Base-by-base conservation (phyloP, 2,797 vertebrate genomes). In the Thaleichthys pacificus region DNA sequence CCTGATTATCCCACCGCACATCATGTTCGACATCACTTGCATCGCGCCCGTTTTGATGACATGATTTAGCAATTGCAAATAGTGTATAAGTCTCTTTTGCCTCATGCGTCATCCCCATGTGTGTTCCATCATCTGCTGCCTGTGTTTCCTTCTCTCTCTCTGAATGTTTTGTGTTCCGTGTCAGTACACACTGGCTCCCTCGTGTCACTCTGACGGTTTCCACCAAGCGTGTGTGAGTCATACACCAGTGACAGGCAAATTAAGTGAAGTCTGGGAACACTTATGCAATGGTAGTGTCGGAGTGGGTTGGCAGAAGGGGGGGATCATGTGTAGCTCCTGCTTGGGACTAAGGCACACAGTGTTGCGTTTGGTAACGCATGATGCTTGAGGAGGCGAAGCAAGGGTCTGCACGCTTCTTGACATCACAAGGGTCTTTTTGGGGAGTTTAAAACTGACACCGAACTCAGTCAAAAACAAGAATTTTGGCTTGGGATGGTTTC, bases 401-500 rank as follows among this genome's bases (percentile, higher is more conserved):
- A 17, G 19, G 17, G 15, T n/a, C n/a, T 3, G 51, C 51, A 56
- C 3, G 17, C 49, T 14, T 51, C 15, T 17, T 14, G 49, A 51
- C 49, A 51, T 51, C 49, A 51, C 12, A 1, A 56, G 51, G 5
- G 51, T 5, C 51, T 56, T 56, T 56, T n/a, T 14, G 3, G 19
- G 7, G 17, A 7, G 51, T 56, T 56, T n/a, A 17, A n/a, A n/a
- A n/a, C 51, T 5, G 17, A 56, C 51, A 56, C 17, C 19, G 51
- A n/a, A 4, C 19, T 56, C 19, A 56, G 51, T 56, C 19, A n/a
- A 56, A 56, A 56, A 15, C 19, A 19, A 56, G 7, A 68, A 26
- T 28, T 66, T 21, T 61, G 57, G 9, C 38, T 70, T 77, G 61
- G 14, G 26, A 62, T 69, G 24, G 69, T 38, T 22, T 35, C 49